These are phyloP conservation scores for Galerucella calmariensis DNA, from an alignment of 2,888 invertebrate species.

Conservation along the genomic window DNA sequence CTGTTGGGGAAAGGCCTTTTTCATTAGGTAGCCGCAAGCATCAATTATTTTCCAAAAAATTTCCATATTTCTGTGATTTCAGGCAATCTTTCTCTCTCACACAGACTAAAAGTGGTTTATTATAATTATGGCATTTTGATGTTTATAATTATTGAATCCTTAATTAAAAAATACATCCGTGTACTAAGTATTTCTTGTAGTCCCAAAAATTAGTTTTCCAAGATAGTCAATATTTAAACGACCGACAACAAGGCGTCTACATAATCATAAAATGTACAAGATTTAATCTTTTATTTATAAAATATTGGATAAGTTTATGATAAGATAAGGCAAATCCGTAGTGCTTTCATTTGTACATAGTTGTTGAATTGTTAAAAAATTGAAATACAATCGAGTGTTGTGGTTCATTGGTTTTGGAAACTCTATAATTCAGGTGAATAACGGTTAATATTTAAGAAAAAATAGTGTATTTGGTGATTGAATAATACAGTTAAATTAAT, in stretches of 20 bases:
- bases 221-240: not conserved
- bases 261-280: slow-evolving; percentile 1
- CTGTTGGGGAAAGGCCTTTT: too few relatives aligned
- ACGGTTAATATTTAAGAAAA: not conserved
- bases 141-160: too few relatives aligned
- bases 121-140: too few relatives aligned
- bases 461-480: too few relatives aligned
- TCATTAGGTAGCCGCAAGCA: too few relatives aligned
- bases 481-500: too few relatives aligned
- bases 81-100: too few relatives aligned
- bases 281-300: not conserved
- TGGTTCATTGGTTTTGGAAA: not conserved
- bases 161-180: too few relatives aligned
- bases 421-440: not conserved
- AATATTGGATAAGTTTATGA: slow-evolving; percentile 3
- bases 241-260: slow-evolving; percentile 7
- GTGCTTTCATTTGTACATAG: not conserved
- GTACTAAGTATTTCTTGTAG: too few relatives aligned
- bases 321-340: not conserved
- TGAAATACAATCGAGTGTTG: not conserved
- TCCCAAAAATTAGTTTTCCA: not conserved
- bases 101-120: too few relatives aligned
- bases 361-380: not conserved
- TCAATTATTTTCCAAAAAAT: too few relatives aligned
- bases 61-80: too few relatives aligned